Evolutionary conservation across 2,888 invertebrate species (phyloP).

Genomic region (Orthonychiurus folsomi): DNA sequence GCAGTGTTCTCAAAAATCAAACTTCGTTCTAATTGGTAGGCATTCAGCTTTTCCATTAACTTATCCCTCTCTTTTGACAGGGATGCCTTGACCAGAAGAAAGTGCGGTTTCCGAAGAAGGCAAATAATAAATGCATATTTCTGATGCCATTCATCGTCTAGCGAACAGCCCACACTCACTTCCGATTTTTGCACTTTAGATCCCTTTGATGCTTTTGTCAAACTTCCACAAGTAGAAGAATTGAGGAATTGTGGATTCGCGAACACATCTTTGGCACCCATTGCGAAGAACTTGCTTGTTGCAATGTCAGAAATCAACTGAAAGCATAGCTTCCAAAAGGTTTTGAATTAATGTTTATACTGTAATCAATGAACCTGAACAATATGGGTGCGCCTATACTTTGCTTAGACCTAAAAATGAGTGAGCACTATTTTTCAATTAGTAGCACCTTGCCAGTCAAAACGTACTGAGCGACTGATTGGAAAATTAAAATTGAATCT

Average conservation of each 20-base stretch:
- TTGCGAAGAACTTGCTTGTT: constrained; percentile 9
- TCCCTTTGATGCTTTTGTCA: neutral
- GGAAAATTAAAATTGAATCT: no score
- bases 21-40: constrained; percentile 33
- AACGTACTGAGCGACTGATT: no score
- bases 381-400: neutral
- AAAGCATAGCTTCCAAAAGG: neutral
- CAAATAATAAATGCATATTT: constrained; percentile 39
- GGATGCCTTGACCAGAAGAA: constrained; percentile 35
- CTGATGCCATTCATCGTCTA: constrained; percentile 39
- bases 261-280: constrained; percentile 39
- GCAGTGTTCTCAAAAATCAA: constrained; percentile 30
- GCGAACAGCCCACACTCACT: constrained; percentile 2
- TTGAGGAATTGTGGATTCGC: constrained; percentile 33
- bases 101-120: constrained; percentile 34
- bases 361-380: neutral
- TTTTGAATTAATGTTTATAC: no score
- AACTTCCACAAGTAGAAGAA: constrained; percentile 10
- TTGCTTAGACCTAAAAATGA: neutral
- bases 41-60: constrained; percentile 32
- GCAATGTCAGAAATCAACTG: neutral
- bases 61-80: constrained; percentile 30
- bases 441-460: neutral
- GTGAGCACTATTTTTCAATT: no score
- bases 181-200: neutral